Base-by-base conservation (phyloP, 2,113 vertebrate species). In the Limnothrissa miodon region DNA sequence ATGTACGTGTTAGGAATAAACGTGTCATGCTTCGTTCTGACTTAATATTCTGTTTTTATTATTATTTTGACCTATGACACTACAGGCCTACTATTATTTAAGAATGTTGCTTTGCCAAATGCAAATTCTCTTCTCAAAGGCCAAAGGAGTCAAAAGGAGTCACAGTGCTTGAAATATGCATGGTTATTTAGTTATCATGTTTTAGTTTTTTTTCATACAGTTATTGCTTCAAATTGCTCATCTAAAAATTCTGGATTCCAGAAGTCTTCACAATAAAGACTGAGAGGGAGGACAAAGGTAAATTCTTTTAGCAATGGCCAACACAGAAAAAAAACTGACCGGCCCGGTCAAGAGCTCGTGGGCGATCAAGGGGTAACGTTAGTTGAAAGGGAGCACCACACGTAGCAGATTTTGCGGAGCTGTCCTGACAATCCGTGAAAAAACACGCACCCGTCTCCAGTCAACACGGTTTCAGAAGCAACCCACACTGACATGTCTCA, bases 361-460 rank as follows among this genome's bases (percentile, higher is more conserved):
- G 62, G 29, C 62, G 13, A 70, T 11, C 33, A 1, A 56, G 25
- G 66, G 29, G n/a, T n/a, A n/a, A n/a, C n/a, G n/a, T 29, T 74
- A 33, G 66, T 33, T 74, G 66, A 74, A 74, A 74, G 66, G 66
- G 25, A 36, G 66, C 66, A 74, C 66, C 66, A 74, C 66, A 74
- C 29, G 66, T 74, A 36, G 66, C 66, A 33, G 25, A 74, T 39
- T 74, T 74, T 74, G 29, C 25, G 33, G 15, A 74, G 33, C 33
- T 74, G 29, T 33, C 66, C 66, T 36, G 66, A 74, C 66, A 74
- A 74, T 17, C 66, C 66, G 66, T 74, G 66, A 74, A 74, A 62
- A 62, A 74, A 74, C 25, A 74, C 25, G 25, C 62, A 70, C 66
- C 33, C 2, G 66, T 74, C 25, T 74, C 10, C 29, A 74, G 66